These are phyloP conservation scores for Maniola hyperantus DNA, from an alignment of 2,888 invertebrate genomes.

Conservation along the genomic window DNA sequence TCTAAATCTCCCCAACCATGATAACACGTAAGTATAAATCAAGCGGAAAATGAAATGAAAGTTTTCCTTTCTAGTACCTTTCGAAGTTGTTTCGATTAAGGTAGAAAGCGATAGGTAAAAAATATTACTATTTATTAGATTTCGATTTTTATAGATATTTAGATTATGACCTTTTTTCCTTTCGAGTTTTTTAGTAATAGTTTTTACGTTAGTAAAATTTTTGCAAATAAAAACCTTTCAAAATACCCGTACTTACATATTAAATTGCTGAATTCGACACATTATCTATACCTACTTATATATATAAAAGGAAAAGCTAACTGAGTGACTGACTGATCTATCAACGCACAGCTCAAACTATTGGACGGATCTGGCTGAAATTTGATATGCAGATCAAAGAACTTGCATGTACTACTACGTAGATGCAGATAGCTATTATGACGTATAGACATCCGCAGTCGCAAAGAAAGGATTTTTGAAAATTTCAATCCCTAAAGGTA, in stretches of 20 bases:
- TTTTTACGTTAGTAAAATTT: neutral
- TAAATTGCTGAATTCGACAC: neutral
- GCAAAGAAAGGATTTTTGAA: too few species aligned
- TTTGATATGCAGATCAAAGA: too few species aligned
- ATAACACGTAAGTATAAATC: neutral
- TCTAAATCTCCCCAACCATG: neutral
- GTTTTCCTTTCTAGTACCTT: conserved; percentile 19
- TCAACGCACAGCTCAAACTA: too few species aligned
- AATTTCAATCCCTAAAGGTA: too few species aligned
- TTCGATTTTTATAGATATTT: neutral
- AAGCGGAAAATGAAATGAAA: conserved; percentile 27
- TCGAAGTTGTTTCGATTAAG: neutral
- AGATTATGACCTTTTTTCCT: neutral
- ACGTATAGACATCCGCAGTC: too few species aligned
- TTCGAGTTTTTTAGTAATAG: neutral
- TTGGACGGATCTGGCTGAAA: too few species aligned
- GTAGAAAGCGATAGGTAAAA: conserved; percentile 12
- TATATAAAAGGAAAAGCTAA: too few species aligned
- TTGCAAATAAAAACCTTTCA: neutral
- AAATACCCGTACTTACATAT: too few species aligned
- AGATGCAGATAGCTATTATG: too few species aligned
- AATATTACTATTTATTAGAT: neutral
- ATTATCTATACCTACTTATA: too few species aligned
- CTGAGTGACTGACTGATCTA: too few species aligned
- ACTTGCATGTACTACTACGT: too few species aligned